Evolutionary conservation across 2,888 invertebrate genomes (phyloP).

Genomic region (Caenorhabditis plicata): DNA sequence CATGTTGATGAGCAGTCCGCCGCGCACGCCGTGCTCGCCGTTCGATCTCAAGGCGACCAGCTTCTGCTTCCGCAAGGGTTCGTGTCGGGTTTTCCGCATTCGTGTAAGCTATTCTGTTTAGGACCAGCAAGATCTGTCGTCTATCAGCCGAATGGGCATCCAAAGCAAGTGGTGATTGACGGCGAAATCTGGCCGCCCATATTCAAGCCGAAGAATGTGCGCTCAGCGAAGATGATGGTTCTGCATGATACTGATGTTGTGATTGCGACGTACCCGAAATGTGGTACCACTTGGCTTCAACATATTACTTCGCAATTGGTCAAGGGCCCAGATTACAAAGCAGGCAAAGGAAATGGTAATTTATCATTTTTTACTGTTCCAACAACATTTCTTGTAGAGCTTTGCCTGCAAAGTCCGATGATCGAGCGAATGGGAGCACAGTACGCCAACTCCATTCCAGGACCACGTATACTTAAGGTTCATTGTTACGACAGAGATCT

Average conservation of each 20-base stretch:
- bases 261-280: slow-evolving; percentile 65
- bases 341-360: slow-evolving; percentile 43
- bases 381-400: slow-evolving; percentile 55
- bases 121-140: slow-evolving; percentile 43
- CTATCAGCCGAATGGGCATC: slow-evolving; percentile 56
- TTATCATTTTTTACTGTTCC: slow-evolving; percentile 1
- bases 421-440: slow-evolving; percentile 63
- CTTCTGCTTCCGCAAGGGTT: slow-evolving; percentile 45
- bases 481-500: too few species aligned
- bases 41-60: slow-evolving; percentile 40
- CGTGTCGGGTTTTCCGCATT: too few species aligned
- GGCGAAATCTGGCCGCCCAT: slow-evolving; percentile 65
- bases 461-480: slow-evolving; percentile 61
- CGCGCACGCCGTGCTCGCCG: slow-evolving; percentile 39
- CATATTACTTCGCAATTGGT: slow-evolving; percentile 62
- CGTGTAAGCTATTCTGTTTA: slow-evolving; percentile 7
- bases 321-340: slow-evolving; percentile 35
- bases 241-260: slow-evolving; percentile 58
- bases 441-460: slow-evolving; percentile 50
- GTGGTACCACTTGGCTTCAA: slow-evolving; percentile 65
- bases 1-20: too few species aligned
- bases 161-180: slow-evolving; percentile 61
- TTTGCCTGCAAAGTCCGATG: slow-evolving; percentile 61
- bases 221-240: slow-evolving; percentile 55
- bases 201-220: slow-evolving; percentile 58